Evolutionary conservation across 2,888 invertebrate species (phyloP).

Genomic region (Synanthedon andrenaeformis): DNA sequence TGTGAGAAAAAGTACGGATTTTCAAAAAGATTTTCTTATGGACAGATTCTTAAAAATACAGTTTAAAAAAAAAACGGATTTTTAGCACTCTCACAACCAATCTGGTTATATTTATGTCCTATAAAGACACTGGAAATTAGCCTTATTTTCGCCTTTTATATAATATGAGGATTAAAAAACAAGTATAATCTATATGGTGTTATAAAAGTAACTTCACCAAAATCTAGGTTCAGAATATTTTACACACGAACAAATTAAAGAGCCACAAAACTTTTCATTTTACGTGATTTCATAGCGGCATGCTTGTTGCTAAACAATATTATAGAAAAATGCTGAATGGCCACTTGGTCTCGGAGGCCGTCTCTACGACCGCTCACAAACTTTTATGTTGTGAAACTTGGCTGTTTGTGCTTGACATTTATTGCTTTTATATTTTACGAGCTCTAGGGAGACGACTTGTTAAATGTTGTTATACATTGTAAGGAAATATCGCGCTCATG

Average conservation of each 20-base stretch:
- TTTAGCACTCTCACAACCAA: too few species aligned
- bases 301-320: slow-evolving; percentile 20
- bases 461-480: slow-evolving; percentile 32
- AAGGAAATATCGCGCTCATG: slow-evolving; percentile 4
- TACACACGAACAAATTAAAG: not conserved
- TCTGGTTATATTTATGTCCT: too few species aligned
- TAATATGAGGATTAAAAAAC: too few species aligned
- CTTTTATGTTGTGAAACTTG: slow-evolving; percentile 58
- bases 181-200: too few species aligned
- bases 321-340: slow-evolving; percentile 44
- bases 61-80: too few species aligned
- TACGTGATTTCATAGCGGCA: slow-evolving; percentile 9
- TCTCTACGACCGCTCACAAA: slow-evolving; percentile 37
- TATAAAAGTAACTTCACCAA: not conserved
- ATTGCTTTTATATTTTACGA: slow-evolving; percentile 61
- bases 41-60: too few species aligned
- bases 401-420: slow-evolving; percentile 58
- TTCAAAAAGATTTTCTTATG: too few species aligned
- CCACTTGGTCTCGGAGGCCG: slow-evolving; percentile 33
- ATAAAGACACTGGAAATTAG: too few species aligned
- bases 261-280: not conserved
- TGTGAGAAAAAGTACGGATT: too few species aligned
- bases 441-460: slow-evolving; percentile 32
- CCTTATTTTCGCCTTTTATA: too few species aligned
- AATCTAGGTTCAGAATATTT: not conserved